Evolutionary conservation across 1,140 invertebrate genomes (phyloP).

Genomic region (Orchesella cincta): DNA sequence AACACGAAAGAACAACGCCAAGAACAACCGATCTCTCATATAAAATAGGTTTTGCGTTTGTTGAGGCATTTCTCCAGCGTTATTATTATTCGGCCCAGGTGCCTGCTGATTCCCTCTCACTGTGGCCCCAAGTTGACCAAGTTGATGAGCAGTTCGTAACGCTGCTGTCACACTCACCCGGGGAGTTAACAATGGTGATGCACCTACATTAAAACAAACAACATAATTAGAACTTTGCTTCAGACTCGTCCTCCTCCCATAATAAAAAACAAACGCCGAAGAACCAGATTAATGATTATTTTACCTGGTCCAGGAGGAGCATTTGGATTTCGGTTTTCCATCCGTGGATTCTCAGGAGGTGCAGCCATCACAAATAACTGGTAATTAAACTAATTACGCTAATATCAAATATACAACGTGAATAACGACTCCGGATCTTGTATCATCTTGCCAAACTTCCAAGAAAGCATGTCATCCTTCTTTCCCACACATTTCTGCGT

Average conservation of each 20-base stretch:
- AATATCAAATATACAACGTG: background rate
- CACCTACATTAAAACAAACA: background rate
- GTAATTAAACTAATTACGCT: background rate
- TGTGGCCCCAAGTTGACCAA: background rate
- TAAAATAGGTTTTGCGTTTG: slow-evolving; percentile 54
- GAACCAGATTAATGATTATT: background rate
- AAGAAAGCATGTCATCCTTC: background rate
- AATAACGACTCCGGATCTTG: background rate
- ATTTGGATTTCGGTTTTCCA: background rate
- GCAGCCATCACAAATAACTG: too few species aligned
- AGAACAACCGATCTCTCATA: slow-evolving; percentile 90
- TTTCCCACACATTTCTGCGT: background rate
- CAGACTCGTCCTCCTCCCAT: too few species aligned
- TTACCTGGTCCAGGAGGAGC: background rate
- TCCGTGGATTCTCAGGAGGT: background rate
- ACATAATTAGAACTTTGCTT: background rate
- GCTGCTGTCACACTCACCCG: background rate
- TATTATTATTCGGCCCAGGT: slow-evolving; percentile 44
- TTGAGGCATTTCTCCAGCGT: slow-evolving; percentile 47
- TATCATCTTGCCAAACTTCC: background rate
- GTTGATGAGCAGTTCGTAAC: background rate
- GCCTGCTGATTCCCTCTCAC: background rate
- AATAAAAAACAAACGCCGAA: background rate
- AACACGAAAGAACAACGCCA: slow-evolving; percentile 89
- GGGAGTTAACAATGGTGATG: background rate